Conservation (phyloP, 2,113 vertebrate genomes). For the Antigone vipio region DNA sequence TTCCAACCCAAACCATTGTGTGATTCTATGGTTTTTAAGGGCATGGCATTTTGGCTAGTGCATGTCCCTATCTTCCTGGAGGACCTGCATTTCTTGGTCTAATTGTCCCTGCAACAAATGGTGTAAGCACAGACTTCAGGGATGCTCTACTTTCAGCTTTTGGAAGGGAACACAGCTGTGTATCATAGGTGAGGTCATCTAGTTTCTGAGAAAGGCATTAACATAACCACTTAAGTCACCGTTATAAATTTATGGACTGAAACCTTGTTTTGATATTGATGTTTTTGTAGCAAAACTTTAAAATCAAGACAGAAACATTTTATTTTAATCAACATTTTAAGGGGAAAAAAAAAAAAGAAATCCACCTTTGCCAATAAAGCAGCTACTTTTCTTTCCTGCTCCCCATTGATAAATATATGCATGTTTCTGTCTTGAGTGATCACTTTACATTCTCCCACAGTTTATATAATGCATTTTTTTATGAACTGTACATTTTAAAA, state of each 20-base stretch:
- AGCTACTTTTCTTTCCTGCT: background rate
- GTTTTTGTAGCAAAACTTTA: background rate
- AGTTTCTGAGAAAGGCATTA: background rate
- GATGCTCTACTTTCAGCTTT: background rate
- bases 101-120: background rate
- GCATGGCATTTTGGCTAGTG: background rate
- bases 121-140: background rate
- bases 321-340: background rate
- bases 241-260: background rate
- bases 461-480: background rate
- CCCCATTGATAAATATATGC: background rate
- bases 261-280: background rate
- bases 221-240: background rate
- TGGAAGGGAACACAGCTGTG: background rate
- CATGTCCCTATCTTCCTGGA: background rate
- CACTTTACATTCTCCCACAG: background rate
- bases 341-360: background rate
- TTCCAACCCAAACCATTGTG: too few species aligned
- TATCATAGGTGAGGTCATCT: background rate
- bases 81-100: background rate
- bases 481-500: background rate
- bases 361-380: fast-evolving
- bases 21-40: background rate
- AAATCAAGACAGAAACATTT: background rate
- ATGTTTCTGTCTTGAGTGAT: background rate